Conservation (phyloP, 2,113 vertebrate genomes). For the Zosterops lateralis region DNA sequence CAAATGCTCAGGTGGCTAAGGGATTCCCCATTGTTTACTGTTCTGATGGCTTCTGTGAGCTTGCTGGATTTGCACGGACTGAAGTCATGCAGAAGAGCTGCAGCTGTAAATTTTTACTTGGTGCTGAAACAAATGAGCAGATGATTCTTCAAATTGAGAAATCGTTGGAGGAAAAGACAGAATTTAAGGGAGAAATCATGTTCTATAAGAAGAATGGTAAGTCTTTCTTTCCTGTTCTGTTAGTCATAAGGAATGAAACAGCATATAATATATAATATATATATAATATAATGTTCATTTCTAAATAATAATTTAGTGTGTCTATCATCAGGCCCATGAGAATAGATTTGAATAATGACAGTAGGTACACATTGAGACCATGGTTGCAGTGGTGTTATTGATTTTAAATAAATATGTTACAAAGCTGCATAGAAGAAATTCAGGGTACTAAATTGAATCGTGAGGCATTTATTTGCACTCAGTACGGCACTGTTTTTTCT, state of each 20-base stretch:
- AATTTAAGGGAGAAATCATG: constrained; percentile 97
- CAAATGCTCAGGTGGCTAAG: constrained; percentile 95
- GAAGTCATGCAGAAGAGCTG: constrained; percentile 99
- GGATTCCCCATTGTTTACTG: constrained; percentile 98
- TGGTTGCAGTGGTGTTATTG: background rate
- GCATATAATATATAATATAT: background rate
- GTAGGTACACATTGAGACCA: background rate
- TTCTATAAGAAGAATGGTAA: constrained; percentile 92
- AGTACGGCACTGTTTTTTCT: background rate
- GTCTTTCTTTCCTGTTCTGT: constrained; percentile 3
- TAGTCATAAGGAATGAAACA: background rate
- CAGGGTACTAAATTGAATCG: background rate
- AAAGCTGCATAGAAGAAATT: background rate
- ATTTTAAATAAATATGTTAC: background rate
- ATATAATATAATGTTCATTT: background rate
- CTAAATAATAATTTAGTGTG: background rate
- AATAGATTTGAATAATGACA: background rate
- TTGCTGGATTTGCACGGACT: constrained; percentile 90
- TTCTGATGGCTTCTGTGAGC: constrained; percentile 98
- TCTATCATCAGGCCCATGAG: background rate
- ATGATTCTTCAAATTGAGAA: constrained; percentile 91
- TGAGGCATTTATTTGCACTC: background rate
- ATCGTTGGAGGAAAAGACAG: constrained; percentile 90
- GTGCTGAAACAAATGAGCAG: constrained; percentile 89
- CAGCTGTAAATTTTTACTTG: constrained; percentile 94